Percentiles rank a stretch among this genome's conserved stretches.
These are phyloP conservation scores for Drosophila leonis DNA, from an alignment of 2,888 invertebrate species.

Conservation along the genomic window DNA sequence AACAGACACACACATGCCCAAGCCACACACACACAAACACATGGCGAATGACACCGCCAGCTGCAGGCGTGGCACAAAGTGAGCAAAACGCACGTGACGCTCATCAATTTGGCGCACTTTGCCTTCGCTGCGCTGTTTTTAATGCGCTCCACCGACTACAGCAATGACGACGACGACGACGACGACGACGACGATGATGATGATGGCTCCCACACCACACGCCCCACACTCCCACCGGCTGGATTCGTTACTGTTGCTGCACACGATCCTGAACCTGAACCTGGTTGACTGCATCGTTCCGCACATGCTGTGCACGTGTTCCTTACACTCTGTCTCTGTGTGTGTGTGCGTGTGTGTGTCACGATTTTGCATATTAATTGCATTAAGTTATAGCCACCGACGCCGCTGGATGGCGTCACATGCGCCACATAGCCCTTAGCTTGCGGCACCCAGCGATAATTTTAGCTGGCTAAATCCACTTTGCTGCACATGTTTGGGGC, in stretches of 20 bases:
- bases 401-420: conserved; percentile 71
- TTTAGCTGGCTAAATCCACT: conserved; percentile 79
- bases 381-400: conserved; percentile 81
- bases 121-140: conserved; percentile 70
- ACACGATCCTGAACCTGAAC: conserved; percentile 66
- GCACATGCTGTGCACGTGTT: conserved; percentile 79
- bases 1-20: conserved; percentile 12
- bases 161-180: conserved; percentile 23
- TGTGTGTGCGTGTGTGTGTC: conserved; percentile 60
- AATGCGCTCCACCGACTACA: conserved; percentile 65
- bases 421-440: conserved; percentile 60
- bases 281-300: conserved; percentile 72
- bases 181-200: conserved; percentile 18
- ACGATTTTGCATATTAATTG: conserved; percentile 84
- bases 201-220: conserved; percentile 19
- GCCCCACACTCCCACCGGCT: conserved; percentile 21
- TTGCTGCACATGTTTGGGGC: conserved; percentile 75
- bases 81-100: conserved; percentile 82
- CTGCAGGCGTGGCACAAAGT: conserved; percentile 59
- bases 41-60: conserved; percentile 52
- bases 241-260: conserved; percentile 59
- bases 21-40: conserved; percentile 2
- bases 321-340: not conserved
- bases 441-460: conserved; percentile 69
- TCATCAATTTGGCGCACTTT: conserved; percentile 83